Percentiles rank a stretch among this genome's conserved stretches.
These are phyloP conservation scores for Apocrypta bakeri DNA, from an alignment of 1,140 invertebrate genomes.

Conservation along the genomic window DNA sequence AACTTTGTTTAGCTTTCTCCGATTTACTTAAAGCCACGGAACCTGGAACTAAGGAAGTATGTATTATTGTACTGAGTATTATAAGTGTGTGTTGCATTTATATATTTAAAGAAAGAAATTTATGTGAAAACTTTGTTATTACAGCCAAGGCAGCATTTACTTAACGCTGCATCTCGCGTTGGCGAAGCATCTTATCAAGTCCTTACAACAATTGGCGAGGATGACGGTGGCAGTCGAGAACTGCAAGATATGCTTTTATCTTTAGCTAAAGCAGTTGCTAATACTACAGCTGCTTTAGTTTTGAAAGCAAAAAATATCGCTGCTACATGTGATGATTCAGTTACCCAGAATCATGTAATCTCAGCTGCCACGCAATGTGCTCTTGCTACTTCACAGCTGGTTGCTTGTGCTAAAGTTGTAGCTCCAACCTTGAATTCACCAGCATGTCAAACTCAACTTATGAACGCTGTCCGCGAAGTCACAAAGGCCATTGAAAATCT, in stretches of 20 bases:
- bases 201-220: slow-evolving; percentile 95
- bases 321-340: slow-evolving; percentile 85
- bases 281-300: slow-evolving; percentile 95
- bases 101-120: neutral
- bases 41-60: slow-evolving; percentile 91
- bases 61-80: neutral
- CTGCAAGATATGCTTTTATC: slow-evolving; percentile 90
- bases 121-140: slow-evolving; percentile 56
- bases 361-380: slow-evolving; percentile 97
- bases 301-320: slow-evolving; percentile 96
- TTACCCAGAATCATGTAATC: slow-evolving; percentile 91
- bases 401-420: slow-evolving; percentile 97
- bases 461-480: slow-evolving; percentile 94
- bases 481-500: slow-evolving; percentile 93
- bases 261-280: slow-evolving; percentile 96
- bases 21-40: slow-evolving; percentile 96
- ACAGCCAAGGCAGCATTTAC: slow-evolving; percentile 91
- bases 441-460: slow-evolving; percentile 94
- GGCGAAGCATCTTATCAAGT: slow-evolving; percentile 97
- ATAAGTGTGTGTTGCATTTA: neutral
- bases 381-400: slow-evolving; percentile 96
- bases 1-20: slow-evolving; percentile 94
- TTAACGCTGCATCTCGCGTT: slow-evolving; percentile 95
- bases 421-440: slow-evolving; percentile 90
- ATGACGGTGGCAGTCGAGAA: slow-evolving; percentile 86